Evolutionary conservation across 2,797 vertebrate species (phyloP), one percentile per base, ranked within the genome.

Genomic region (Atherinosoma microstoma): DNA sequence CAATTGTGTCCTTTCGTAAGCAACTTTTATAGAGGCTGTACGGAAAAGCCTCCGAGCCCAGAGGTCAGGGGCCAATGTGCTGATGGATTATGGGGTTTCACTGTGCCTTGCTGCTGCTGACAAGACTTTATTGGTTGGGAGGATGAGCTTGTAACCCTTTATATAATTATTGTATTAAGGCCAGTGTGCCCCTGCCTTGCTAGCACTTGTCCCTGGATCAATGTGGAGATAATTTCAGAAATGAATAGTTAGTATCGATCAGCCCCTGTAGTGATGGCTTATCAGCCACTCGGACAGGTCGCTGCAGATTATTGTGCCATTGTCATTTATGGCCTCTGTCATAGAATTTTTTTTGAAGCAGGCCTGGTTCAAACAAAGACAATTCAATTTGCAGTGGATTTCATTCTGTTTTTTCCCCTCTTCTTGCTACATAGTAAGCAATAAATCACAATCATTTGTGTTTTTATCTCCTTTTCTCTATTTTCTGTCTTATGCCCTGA

Each of bases 211-310:
- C 95, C 96, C 93, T 73, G 96, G 96, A 99, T 99, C 98, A 98
- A 99, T 99, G 97, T 95, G 96, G 95, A 98, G 98, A 99, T 99
- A 96, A 99, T 99, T 99, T 98, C 95, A 98, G 96, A 99, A 99
- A 99, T 98, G 96, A 99, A 99, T 99, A 99, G 97, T 99, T 98
- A 97, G 97, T 96, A 99, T 99, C 94, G 98, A 99, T 96, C 94
- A 94, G 94, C 93, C 93, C 80, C 94, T 85, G 92, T 93, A 94
- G 96, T 92, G 96, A 95, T 95, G 95, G 87, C 96, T 97, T 97
- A 97, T 97, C 97, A 96, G 96, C 87, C 92, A 94, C 93, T 86
- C 73, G 87, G 94, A 96, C 96, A 95, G 94, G 95, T 95, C 91
- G 92, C 93, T 92, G 96, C 94, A 95, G 96, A 97, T 97, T 97